Conservation (phyloP, 2,888 invertebrate genomes). For the Achlya flavicornis region DNA sequence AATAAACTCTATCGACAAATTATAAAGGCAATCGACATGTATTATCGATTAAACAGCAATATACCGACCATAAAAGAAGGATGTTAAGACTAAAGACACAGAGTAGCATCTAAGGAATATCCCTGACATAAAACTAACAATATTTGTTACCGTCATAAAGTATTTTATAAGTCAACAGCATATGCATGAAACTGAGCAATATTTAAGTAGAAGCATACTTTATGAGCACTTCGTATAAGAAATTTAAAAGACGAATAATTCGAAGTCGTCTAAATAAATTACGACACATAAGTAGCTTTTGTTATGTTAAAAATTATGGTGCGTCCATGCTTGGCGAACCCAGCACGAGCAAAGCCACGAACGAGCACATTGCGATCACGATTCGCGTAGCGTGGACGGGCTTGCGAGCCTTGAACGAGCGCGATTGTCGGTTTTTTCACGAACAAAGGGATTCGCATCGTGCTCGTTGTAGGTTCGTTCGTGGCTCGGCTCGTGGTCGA, state of each 20-base stretch:
- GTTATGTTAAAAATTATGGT: too few relatives aligned
- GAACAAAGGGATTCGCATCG: too few relatives aligned
- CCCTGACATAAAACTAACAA: conserved; percentile 56
- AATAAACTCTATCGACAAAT: conserved; percentile 47
- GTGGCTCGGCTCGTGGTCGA: too few relatives aligned
- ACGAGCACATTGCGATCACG: too few relatives aligned
- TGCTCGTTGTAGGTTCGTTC: too few relatives aligned
- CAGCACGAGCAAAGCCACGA: too few relatives aligned
- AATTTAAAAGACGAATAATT: neutral
- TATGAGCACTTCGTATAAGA: conserved; percentile 36
- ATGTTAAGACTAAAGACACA: conserved; percentile 47
- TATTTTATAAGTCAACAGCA: conserved; percentile 53
- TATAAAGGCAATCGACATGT: conserved; percentile 40
- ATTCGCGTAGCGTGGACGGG: too few relatives aligned
- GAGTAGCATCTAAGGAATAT: conserved; percentile 42
- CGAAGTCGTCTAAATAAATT: neutral
- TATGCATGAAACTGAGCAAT: conserved; percentile 39
- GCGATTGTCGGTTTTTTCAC: too few relatives aligned
- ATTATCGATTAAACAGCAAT: conserved; percentile 48
- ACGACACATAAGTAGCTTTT: neutral
- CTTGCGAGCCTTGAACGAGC: too few relatives aligned
- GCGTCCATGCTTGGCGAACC: too few relatives aligned
- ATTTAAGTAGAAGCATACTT: conserved; percentile 43
- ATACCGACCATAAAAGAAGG: conserved; percentile 41
- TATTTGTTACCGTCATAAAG: conserved; percentile 67